A percentile compares a stretch with the other conserved stretches of the same genome.
Conservation (phyloP, 2,113 vertebrate genomes). For the Grammomys dolichurus region DNA sequence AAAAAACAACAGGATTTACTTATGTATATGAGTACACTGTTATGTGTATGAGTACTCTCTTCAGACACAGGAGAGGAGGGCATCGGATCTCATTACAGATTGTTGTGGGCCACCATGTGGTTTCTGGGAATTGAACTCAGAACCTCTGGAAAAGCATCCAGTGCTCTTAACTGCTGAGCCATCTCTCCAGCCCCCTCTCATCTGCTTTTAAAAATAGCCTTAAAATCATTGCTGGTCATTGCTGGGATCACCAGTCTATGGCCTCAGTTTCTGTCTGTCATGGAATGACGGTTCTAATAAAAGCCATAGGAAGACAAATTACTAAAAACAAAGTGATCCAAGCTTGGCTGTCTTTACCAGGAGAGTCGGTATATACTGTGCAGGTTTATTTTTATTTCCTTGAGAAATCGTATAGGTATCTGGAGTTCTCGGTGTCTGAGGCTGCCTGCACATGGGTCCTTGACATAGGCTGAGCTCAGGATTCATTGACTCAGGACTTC, state of each 20-base stretch:
- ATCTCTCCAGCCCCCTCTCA: too few relatives aligned
- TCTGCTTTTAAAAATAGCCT: background rate
- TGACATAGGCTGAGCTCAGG: background rate
- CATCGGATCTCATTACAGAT: too few relatives aligned
- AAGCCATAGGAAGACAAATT: background rate
- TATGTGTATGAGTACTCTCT: too few relatives aligned
- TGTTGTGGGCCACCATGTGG: too few relatives aligned
- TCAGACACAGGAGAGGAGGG: too few relatives aligned
- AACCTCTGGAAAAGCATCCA: too few relatives aligned
- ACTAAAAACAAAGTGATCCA: background rate
- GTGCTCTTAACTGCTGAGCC: too few relatives aligned
- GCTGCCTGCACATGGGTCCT: background rate
- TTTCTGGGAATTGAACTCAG: too few relatives aligned
- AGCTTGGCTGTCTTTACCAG: background rate
- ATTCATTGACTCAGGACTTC: background rate
- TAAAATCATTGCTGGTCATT: background rate
- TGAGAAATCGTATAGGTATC: background rate
- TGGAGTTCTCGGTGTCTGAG: fast-evolving
- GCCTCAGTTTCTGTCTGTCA: background rate
- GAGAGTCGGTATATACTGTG: background rate
- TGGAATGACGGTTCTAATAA: background rate
- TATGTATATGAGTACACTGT: too few relatives aligned
- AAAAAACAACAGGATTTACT: too few relatives aligned
- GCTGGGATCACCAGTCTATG: fast-evolving
- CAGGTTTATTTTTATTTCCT: background rate